phyloP scores from a whole-genome alignment of 2,888 invertebrate species.

The Stenotaenia linearis region DNA sequence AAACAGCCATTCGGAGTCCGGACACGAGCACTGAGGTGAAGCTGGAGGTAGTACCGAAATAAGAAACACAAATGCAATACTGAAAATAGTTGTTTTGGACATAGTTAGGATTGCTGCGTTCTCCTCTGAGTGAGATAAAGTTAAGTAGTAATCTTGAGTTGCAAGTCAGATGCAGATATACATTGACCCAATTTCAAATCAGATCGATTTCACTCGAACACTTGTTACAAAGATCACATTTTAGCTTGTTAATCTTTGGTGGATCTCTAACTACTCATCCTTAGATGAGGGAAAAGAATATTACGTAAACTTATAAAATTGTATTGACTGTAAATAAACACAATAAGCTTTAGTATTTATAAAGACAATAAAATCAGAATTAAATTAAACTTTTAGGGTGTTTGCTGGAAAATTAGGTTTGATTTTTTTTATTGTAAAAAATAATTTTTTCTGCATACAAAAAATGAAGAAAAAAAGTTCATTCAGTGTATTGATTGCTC shows the following conservation, averaged over 20 bases:
- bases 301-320: too few relatives aligned
- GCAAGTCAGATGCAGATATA: neutral
- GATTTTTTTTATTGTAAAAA: too few relatives aligned
- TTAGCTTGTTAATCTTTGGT: neutral
- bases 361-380: too few relatives aligned
- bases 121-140: neutral
- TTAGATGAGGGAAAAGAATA: neutral
- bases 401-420: too few relatives aligned
- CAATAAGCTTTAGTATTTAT: too few relatives aligned
- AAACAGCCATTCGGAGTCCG: neutral
- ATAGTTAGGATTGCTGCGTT: neutral
- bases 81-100: neutral
- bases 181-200: neutral
- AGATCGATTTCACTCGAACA: neutral
- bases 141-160: neutral
- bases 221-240: neutral
- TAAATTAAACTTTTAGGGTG: too few relatives aligned
- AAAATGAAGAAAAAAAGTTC: too few relatives aligned
- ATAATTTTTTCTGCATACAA: too few relatives aligned
- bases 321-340: too few relatives aligned
- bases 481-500: too few relatives aligned
- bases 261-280: neutral
- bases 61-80: neutral
- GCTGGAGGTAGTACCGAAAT: neutral
- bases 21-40: neutral